Base-by-base conservation (phyloP, 2,797 vertebrate species). In the Crossoptilon crossoptilon region DNA sequence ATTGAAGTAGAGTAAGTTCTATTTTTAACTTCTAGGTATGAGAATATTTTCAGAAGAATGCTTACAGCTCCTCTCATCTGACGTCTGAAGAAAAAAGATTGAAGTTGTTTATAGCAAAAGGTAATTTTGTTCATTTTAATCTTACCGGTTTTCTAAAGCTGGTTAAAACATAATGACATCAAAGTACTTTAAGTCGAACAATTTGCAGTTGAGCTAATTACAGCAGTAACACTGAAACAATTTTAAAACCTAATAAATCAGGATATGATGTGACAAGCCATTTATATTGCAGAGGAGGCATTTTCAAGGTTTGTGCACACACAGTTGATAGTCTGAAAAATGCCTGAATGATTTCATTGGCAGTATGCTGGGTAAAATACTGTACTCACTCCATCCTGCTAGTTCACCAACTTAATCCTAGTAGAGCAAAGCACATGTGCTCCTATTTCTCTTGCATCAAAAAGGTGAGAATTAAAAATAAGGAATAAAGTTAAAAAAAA, bases 1-100 rank as follows among this genome's bases (percentile, higher is more conserved):
- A 81, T 18, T 26, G 39, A 93, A 80, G 46, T 87, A 69, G 27
- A 89, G 35, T 51, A 56, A 91, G 51, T 62, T 82, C 58, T 79
- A 72, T 77, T 22, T 46, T 84, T 92, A 90, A 68, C 70, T 90
- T 84, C 68, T 23, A 93, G 83, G 62, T 80, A 74, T 29, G 11
- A 93, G 24, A 58, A 43, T 55, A 58, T 93, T 91, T 95, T 92
- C 64, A 43, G 49, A 77, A 80, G 70, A 56, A 39, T 80, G 56
- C 76, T 86, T 94, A 91, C 56, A 86, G 39, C 29, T 90, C 51
- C 33, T 64, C 95, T 92, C 64, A 53, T 66, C 66, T 93, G n/a
- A 62, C 2, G 5, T 82, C 81, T 81, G 35, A 14, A 76, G 66
- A 56, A 84, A 84, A 91, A 92, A 88, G 18, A 76, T 63, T 78